These are phyloP conservation scores for Agelaius phoeniceus DNA, from an alignment of 2,113 vertebrate species.

Conservation along the genomic window DNA sequence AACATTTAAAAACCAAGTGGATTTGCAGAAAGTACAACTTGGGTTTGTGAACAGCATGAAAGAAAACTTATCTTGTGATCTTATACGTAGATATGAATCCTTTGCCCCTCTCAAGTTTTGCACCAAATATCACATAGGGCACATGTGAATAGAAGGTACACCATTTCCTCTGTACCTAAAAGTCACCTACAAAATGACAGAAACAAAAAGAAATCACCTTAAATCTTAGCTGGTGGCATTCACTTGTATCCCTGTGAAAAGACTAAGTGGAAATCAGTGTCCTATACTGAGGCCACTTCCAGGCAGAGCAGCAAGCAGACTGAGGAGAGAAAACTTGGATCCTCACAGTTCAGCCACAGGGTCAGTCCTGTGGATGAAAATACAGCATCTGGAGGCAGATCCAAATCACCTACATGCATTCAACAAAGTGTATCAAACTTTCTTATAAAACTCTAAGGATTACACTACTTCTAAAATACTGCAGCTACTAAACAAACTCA, in stretches of 20 bases:
- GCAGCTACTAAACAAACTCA: background rate
- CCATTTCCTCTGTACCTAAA: background rate
- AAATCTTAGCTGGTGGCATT: background rate
- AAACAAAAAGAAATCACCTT: background rate
- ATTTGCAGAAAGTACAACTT: background rate
- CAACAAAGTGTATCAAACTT: background rate
- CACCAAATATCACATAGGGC: background rate
- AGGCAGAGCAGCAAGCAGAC: background rate
- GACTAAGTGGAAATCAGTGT: background rate
- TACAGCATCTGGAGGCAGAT: background rate
- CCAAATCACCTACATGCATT: background rate
- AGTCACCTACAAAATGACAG: background rate
- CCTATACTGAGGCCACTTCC: background rate
- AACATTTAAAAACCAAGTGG: background rate
- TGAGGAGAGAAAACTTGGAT: background rate
- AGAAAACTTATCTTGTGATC: background rate
- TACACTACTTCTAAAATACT: background rate
- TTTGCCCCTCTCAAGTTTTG: background rate
- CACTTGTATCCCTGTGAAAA: background rate
- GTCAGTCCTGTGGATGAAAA: background rate
- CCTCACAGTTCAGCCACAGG: background rate
- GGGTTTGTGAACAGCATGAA: background rate
- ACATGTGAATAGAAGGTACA: background rate
- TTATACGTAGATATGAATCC: background rate
- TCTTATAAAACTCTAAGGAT: background rate